Percentiles rank a stretch among this genome's conserved stretches.
Evolutionary conservation across 2,888 invertebrate species (phyloP).

Genomic region (Fragum whitleyi): DNA sequence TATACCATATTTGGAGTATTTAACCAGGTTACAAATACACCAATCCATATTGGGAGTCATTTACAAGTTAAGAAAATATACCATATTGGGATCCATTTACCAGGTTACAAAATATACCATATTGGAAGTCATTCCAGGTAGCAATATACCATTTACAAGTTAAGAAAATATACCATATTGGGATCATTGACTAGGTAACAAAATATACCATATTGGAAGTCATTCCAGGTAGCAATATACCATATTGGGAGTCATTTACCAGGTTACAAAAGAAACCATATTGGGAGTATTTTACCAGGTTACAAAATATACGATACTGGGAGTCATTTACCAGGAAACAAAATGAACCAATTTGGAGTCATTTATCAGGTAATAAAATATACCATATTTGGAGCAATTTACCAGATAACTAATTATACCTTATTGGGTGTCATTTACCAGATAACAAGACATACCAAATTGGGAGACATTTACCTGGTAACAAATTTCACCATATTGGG

Average conservation of each 20-base stretch:
- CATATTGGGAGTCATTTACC: conserved; percentile 99
- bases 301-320: no score
- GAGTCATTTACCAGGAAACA: conserved; percentile 95
- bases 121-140: no score
- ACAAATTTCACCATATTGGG: conserved; percentile 99
- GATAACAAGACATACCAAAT: conserved; percentile 94
- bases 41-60: conserved; percentile 99
- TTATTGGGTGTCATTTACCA: no score
- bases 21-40: no score
- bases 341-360: no score
- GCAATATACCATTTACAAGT: no score
- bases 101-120: no score
- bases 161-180: no score
- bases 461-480: no score
- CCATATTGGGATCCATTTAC: no score
- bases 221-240: conserved; percentile 98
- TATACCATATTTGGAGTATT: conserved; percentile 99
- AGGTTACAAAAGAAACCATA: conserved; percentile 98
- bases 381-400: conserved; percentile 99
- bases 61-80: conserved; percentile 94
- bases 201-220: conserved; percentile 99
- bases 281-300: conserved; percentile 98
- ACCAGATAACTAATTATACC: conserved; percentile 93
- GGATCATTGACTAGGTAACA: no score
- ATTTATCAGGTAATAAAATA: conserved; percentile 96